Base-by-base conservation (phyloP, 2,888 invertebrate genomes). In the Serrognathus titanus region DNA sequence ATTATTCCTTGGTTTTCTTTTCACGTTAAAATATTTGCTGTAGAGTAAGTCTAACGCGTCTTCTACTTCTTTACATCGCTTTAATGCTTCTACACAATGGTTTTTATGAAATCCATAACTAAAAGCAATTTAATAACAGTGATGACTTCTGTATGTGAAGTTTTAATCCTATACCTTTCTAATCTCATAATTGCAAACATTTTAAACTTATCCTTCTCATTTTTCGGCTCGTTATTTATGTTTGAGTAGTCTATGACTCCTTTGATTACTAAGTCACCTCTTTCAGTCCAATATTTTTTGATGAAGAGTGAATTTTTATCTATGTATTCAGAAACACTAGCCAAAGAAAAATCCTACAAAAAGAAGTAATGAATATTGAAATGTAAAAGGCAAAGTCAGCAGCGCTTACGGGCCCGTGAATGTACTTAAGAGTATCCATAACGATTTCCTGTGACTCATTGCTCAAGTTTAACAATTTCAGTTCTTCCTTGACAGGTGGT, bases 201-300 rank as follows among this genome's bases (percentile, higher is more conserved):
- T 67, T 85, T 82, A 11, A 88, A 77, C 55, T 88, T 81, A 55
- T 88, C 85, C 24, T 84, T 83, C 4, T 86, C 83, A 5, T 84
- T 82, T 59, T 80, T 73, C 0, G 82, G 81, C 48, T 81, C 82
- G 52, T 79, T 81, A 66, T 83, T 82, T 24, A 76, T 73, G 31
- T 79, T 79, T 0, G 89, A 88, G 76, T 86, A 89, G 76, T 90
- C 86, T 66, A 83, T 83, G 41, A 85, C 85, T 46, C 87, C 87
- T 77, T 87, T 87, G 1, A 92, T 87, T 8, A 90, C 82, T 8
- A 92, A 81, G 66, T 86, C 87, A 4, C 90, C 90, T 63, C 87
- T 80, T 67, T 90, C 88, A 77, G 89, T 82, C 90, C 91, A 90
- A 74, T 86, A 91, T 16, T 86, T 83, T 63, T 86, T 86, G 40